Percentiles rank a stretch among this genome's conserved stretches.
phyloP scores from a whole-genome alignment of 1,140 invertebrate genomes.

The Calephelis virginiensis region DNA sequence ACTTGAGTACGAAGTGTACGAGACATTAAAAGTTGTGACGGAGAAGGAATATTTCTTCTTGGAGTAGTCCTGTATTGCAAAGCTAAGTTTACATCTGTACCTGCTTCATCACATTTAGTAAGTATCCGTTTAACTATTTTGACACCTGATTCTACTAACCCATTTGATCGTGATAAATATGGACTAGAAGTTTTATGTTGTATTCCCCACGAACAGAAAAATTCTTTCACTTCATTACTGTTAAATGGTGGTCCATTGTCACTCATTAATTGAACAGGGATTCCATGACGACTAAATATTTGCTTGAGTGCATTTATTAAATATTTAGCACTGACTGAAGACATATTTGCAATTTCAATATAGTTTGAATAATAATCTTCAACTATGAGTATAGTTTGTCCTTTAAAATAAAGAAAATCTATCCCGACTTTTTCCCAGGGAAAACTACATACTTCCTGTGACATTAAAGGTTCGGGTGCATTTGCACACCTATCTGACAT shows the following conservation, averaged over 20 bases:
- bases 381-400: slow-evolving; percentile 31
- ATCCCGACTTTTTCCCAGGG: slow-evolving; percentile 37
- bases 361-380: slow-evolving; percentile 35
- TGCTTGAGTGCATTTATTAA: slow-evolving; percentile 27
- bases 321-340: slow-evolving; percentile 24
- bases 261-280: no score
- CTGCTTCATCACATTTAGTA: slow-evolving; percentile 27
- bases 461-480: slow-evolving; percentile 25
- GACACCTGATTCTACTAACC: slow-evolving; percentile 27
- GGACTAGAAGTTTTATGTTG: slow-evolving; percentile 34
- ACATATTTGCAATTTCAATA: slow-evolving; percentile 28
- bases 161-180: slow-evolving; percentile 30
- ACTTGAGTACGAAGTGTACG: slow-evolving; percentile 27
- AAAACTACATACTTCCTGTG: slow-evolving; percentile 26
- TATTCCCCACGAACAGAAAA: slow-evolving; percentile 24
- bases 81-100: slow-evolving; percentile 31
- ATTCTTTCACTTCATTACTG: no score
- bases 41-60: slow-evolving; percentile 27
- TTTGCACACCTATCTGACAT: slow-evolving; percentile 26
- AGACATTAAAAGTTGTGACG: slow-evolving; percentile 32
- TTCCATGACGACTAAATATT: slow-evolving; percentile 27
- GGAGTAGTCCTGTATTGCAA: slow-evolving; percentile 31
- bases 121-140: slow-evolving; percentile 30
- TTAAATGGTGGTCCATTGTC: no score
- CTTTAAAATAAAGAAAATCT: slow-evolving; percentile 33